Conservation (phyloP, 1,140 invertebrate species). For the Bilobella aurantiaca region DNA sequence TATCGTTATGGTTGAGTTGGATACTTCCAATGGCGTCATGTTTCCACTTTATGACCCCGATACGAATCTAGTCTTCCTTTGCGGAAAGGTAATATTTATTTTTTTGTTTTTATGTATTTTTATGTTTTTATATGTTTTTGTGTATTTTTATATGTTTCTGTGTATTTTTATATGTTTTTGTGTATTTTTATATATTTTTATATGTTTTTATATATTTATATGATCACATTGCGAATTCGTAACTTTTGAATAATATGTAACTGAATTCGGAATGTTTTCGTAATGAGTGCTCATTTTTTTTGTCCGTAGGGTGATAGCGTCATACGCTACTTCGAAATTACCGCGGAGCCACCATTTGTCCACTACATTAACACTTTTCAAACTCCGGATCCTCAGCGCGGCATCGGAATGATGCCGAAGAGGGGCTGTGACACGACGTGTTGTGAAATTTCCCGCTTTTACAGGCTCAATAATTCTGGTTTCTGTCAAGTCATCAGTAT, state of each 20-base stretch:
- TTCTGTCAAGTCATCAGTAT: constrained; percentile 94
- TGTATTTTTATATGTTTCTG: too few relatives aligned
- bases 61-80: constrained; percentile 88
- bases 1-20: constrained; percentile 88
- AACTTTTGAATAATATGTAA: too few relatives aligned
- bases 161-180: too few relatives aligned
- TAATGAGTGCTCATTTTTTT: too few relatives aligned
- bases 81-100: constrained; percentile 95
- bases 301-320: constrained; percentile 64
- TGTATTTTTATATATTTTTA: too few relatives aligned
- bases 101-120: too few relatives aligned
- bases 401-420: constrained; percentile 97
- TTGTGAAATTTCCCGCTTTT: constrained; percentile 88
- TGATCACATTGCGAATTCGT: too few relatives aligned
- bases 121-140: too few relatives aligned
- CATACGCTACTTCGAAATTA: constrained; percentile 76
- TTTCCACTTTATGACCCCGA: constrained; percentile 97
- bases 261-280: too few relatives aligned
- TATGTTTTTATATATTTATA: too few relatives aligned
- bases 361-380: constrained; percentile 97
- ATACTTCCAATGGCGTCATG: constrained; percentile 95
- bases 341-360: constrained; percentile 86
- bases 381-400: constrained; percentile 91
- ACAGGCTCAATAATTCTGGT: constrained; percentile 92
- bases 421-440: constrained; percentile 85